Conservation (phyloP, 1,140 invertebrate genomes). For the Odontomachus brunneus region DNA sequence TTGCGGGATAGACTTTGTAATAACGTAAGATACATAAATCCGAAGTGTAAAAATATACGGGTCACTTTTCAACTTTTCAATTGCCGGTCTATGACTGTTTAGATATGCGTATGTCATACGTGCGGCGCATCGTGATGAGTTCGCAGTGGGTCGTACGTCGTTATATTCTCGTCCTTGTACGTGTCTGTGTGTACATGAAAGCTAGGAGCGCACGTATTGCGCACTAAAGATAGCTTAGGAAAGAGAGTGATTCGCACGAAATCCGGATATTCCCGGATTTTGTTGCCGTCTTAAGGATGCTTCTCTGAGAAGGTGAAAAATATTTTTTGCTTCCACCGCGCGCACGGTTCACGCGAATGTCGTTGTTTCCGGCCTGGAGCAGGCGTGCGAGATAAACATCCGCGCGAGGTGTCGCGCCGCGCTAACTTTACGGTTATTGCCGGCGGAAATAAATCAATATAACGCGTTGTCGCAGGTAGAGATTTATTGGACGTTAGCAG, state of each 20-base stretch:
- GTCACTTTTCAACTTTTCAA: neutral
- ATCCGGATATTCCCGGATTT: neutral
- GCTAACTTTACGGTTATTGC: slow-evolving; percentile 59
- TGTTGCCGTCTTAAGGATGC: neutral
- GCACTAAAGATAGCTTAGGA: neutral
- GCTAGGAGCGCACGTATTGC: neutral
- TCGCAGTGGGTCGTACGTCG: neutral
- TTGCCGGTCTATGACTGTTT: neutral
- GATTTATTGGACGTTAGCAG: slow-evolving; percentile 48
- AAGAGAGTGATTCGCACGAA: neutral
- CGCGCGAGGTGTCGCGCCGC: slow-evolving; percentile 18
- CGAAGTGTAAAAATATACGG: neutral
- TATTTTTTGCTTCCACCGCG: slow-evolving; percentile 20
- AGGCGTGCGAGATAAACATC: slow-evolving; percentile 38
- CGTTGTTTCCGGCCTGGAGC: slow-evolving; percentile 9
- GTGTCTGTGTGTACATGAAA: neutral
- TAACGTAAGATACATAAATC: neutral
- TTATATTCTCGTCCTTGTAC: neutral
- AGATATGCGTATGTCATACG: neutral
- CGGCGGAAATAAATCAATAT: slow-evolving; percentile 55
- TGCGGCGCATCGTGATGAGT: neutral
- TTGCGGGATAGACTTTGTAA: neutral
- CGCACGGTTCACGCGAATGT: neutral
- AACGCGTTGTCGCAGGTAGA: slow-evolving; percentile 46
- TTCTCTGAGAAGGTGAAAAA: slow-evolving; percentile 5